These are phyloP conservation scores for Climacteris rufus DNA, from an alignment of 2,113 vertebrate species.

Conservation along the genomic window DNA sequence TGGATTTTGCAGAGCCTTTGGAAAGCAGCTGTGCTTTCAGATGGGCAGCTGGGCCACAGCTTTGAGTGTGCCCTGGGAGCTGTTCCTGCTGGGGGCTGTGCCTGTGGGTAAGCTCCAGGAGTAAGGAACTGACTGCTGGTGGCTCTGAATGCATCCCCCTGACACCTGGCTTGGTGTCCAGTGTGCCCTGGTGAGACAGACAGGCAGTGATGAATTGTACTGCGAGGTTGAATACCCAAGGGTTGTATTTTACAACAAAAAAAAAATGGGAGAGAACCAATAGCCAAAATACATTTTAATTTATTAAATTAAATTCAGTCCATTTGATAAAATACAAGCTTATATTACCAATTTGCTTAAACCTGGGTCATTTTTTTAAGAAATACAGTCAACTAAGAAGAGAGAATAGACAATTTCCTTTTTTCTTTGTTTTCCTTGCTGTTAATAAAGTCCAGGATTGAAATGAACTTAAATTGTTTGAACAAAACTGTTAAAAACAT, in stretches of 20 bases:
- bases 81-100: background rate
- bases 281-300: slow-evolving; percentile 35
- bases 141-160: background rate
- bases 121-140: background rate
- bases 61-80: background rate
- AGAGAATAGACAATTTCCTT: background rate
- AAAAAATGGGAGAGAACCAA: background rate
- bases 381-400: slow-evolving; percentile 51
- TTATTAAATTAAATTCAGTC: slow-evolving; percentile 49
- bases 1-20: background rate
- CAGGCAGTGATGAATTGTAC: background rate
- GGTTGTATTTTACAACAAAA: background rate
- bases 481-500: slow-evolving; percentile 48
- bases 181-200: background rate
- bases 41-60: background rate
- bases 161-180: too few species aligned
- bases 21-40: background rate
- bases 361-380: background rate
- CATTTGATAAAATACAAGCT: slow-evolving; percentile 48
- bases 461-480: slow-evolving; percentile 23
- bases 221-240: background rate
- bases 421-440: background rate
- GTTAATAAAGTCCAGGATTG: slow-evolving; percentile 55
- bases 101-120: background rate
- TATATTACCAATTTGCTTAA: background rate